Conservation (phyloP, 2,113 vertebrate species). For the Hyaena hyaena region DNA sequence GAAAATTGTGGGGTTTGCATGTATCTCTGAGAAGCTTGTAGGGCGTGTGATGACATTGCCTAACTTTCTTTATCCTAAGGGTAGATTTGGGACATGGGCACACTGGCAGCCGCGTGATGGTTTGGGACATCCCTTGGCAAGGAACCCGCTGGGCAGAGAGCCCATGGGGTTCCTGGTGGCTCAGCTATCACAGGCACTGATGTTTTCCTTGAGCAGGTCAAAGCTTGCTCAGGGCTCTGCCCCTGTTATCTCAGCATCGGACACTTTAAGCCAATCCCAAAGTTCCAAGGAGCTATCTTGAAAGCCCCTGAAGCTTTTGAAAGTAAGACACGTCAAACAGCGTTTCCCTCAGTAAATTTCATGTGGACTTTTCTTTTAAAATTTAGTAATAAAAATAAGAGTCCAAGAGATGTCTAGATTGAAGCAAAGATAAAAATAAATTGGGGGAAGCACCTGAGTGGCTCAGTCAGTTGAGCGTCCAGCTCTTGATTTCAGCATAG, state of each 20-base stretch:
- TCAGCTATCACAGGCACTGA: background rate
- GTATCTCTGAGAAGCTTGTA: background rate
- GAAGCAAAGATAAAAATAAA: conserved; percentile 1
- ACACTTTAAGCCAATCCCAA: background rate
- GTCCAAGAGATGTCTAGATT: background rate
- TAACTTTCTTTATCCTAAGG: background rate
- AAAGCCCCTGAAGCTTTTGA: background rate
- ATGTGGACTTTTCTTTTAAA: background rate
- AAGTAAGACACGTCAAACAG: background rate
- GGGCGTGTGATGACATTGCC: background rate
- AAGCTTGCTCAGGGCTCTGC: background rate
- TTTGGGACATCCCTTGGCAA: background rate
- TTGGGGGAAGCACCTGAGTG: background rate
- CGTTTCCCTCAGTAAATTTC: background rate
- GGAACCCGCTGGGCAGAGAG: background rate
- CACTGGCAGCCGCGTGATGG: background rate
- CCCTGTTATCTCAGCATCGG: background rate
- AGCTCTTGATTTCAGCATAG: too few species aligned
- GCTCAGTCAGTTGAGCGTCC: too few species aligned
- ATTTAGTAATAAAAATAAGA: background rate
- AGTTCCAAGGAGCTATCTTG: background rate
- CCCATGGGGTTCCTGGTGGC: background rate
- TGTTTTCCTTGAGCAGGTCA: background rate
- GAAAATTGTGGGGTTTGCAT: background rate
- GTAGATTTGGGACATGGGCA: background rate